Percentiles rank a stretch among this genome's conserved stretches.
Conservation (phyloP, 2,797 vertebrate species). For the Brotogeris chrysoptera region DNA sequence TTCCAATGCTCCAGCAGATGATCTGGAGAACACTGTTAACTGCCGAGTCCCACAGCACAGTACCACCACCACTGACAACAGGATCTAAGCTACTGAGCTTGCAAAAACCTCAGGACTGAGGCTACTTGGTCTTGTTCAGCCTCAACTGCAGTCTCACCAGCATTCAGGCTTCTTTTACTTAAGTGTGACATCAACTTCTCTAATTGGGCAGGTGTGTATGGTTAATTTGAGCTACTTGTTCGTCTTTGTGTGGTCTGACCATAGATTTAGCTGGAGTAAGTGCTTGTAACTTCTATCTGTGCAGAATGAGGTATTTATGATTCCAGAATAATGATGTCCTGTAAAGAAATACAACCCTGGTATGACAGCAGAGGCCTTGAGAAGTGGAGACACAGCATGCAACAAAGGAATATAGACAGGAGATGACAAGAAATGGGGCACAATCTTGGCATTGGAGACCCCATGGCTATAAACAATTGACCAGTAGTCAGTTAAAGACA, state of each 20-base stretch:
- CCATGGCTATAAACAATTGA: neutral
- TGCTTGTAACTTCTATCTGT: neutral
- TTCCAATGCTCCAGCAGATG: neutral
- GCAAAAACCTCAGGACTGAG: neutral
- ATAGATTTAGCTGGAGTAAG: neutral
- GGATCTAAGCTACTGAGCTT: neutral
- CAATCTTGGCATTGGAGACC: neutral
- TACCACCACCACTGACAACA: fast-evolving
- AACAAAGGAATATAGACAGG: neutral
- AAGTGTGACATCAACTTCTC: neutral
- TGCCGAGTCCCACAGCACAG: neutral
- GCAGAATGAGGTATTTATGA: neutral
- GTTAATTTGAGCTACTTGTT: neutral
- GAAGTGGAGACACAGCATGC: neutral
- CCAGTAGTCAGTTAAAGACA: neutral
- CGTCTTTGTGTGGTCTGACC: neutral
- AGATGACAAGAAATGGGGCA: neutral
- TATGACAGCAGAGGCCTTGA: neutral
- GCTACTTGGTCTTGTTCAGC: neutral
- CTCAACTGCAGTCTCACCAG: neutral
- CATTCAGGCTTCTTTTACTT: neutral
- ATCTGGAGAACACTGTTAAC: neutral
- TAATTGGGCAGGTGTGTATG: neutral
- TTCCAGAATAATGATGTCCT: neutral
- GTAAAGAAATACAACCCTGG: neutral